phyloP scores from a whole-genome alignment of 2,888 invertebrate genomes.

The Cacoxenus indagator region DNA sequence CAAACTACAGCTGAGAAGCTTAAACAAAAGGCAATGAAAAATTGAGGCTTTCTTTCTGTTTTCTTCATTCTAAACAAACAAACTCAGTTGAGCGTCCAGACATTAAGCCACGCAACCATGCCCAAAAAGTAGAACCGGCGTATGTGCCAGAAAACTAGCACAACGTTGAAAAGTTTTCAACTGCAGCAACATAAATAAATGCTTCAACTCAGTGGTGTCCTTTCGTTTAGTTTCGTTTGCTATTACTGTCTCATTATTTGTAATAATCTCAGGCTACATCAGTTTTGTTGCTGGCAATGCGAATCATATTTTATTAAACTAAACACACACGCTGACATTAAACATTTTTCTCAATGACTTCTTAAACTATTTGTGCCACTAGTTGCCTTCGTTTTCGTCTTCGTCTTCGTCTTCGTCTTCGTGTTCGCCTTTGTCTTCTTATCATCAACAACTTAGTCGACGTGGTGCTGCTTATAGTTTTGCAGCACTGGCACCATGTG shows the following conservation, averaged over 20 bases:
- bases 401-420: neutral
- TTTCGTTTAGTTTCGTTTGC: neutral
- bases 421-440: neutral
- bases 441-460: neutral
- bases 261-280: neutral
- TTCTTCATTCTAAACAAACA: neutral
- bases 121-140: neutral
- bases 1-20: neutral
- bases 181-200: conserved; percentile 7
- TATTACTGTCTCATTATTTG: conserved; percentile 1
- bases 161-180: conserved; percentile 4
- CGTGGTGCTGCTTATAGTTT: neutral
- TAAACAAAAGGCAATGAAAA: neutral
- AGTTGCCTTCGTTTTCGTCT: neutral
- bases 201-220: neutral
- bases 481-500: neutral
- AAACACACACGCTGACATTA: neutral
- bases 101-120: neutral
- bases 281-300: neutral
- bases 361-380: conserved; percentile 5
- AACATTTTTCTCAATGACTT: conserved; percentile 16
- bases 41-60: neutral
- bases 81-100: neutral
- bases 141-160: neutral
- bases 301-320: conserved; percentile 16